Evolutionary conservation across 2,888 invertebrate species (phyloP), one percentile per base, ranked within the genome.

Genomic region (Drosophila quinaria): DNA sequence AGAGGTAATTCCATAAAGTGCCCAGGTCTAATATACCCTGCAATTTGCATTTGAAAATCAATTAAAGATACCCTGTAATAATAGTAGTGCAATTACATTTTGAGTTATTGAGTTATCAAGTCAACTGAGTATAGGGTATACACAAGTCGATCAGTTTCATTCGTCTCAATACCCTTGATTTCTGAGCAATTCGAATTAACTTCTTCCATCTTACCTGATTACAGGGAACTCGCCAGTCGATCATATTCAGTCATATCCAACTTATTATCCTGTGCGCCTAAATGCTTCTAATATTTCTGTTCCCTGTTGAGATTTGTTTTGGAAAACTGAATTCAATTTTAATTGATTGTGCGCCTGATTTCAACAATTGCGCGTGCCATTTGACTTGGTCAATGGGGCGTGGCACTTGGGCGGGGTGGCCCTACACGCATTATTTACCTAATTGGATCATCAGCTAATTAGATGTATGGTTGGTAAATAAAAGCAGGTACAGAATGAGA

Each of bases 311-410:
- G 10, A 42, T 44, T 39, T 60, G n/a, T 17, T 65, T 19, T 54
- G 58, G 22, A 55, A 33, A 54, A 55, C 46, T 17, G 51, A 58
- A 66, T 69, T 50, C 37, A 60, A 71, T 79, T 87, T 86, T 81
- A 87, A 89, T 89, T 86, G 81, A 86, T 84, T 84, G 82, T 69
- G 77, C 75, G 80, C 9, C 49, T 49, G 74, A 73, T 80, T 87
- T 86, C 82, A 84, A 71, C 86, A 41, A 74, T 78, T 81, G 56
- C 66, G 69, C 70, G 86, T 74, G 63, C 67, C 80, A 89, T 86
- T 86, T 85, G 56, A 11, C 51, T 41, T 73, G 70, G 70, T 55
- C 80, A 89, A 84, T 82, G 59, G 72, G 85, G 80, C 86, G 74
- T 89, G 85, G 75, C 69, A 63, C 2, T 25, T 13, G 33, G 64